These are phyloP conservation scores for Peromyscus nudipes DNA, from an alignment of 2,797 vertebrate genomes.

Conservation along the genomic window DNA sequence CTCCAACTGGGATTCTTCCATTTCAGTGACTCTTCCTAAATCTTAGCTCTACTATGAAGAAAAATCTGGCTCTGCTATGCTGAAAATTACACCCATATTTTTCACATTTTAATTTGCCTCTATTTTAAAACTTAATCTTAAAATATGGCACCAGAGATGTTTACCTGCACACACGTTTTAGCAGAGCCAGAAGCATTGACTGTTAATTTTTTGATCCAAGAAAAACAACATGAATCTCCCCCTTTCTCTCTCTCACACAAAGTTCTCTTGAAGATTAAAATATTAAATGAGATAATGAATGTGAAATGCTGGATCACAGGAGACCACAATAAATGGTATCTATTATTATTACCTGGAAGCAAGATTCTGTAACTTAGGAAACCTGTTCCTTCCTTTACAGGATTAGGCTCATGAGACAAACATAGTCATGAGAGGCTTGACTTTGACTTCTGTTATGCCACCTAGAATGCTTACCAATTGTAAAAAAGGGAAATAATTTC, in stretches of 20 bases:
- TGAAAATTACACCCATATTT: neutral
- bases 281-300: slow-evolving; percentile 6
- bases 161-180: slow-evolving; percentile 11
- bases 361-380: neutral
- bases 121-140: slow-evolving; percentile 62
- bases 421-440: neutral
- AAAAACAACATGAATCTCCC: slow-evolving; percentile 4
- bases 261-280: neutral
- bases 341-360: neutral
- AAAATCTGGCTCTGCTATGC: neutral
- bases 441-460: slow-evolving; percentile 7
- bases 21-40: neutral
- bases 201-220: slow-evolving; percentile 11
- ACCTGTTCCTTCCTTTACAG: neutral
- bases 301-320: neutral
- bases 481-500: neutral
- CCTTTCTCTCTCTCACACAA: neutral
- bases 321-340: neutral
- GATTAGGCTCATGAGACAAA: neutral
- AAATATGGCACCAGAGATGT: neutral
- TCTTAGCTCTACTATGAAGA: neutral
- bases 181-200: neutral
- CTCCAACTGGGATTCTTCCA: neutral
- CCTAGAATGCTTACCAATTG: slow-evolving; percentile 12
- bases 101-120: slow-evolving; percentile 14